A percentile compares a stretch with the other conserved stretches of the same genome.
Evolutionary conservation across 2,797 vertebrate species (phyloP).

Genomic region (Peromyscus aztecus): DNA sequence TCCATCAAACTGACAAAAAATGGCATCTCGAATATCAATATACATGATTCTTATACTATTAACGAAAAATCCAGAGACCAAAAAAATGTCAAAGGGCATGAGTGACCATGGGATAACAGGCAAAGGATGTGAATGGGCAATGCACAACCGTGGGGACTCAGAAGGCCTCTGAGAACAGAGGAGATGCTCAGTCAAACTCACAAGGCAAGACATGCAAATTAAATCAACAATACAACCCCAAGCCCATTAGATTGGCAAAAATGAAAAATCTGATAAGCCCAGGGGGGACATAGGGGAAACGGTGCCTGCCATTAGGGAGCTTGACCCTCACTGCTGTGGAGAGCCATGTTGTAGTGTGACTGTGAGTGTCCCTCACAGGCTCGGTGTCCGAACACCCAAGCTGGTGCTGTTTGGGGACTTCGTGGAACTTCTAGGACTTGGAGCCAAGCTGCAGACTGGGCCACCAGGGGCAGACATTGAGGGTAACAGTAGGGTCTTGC

Average conservation of each 20-base stretch:
- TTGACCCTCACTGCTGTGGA: neutral
- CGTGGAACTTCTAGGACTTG: neutral
- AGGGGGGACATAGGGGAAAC: neutral
- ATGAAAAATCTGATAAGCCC: neutral
- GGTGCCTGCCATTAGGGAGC: neutral
- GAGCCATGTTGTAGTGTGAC: neutral
- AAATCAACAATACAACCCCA: neutral
- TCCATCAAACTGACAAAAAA: neutral
- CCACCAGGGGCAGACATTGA: neutral
- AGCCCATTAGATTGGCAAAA: neutral
- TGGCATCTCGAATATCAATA: neutral
- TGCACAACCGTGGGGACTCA: conserved; percentile 8
- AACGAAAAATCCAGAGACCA: conserved; percentile 11
- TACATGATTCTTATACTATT: conserved; percentile 27
- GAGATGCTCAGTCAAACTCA: neutral
- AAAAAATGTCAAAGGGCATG: neutral
- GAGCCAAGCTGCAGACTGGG: neutral
- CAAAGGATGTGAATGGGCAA: neutral
- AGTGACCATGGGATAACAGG: neutral
- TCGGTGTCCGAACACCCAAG: neutral
- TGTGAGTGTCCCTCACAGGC: neutral
- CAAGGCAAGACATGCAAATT: neutral
- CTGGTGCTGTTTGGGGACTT: neutral
- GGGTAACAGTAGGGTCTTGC: neutral
- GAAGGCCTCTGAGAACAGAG: neutral